These are phyloP conservation scores for Saxicola maurus DNA, from an alignment of 2,797 vertebrate genomes.

Conservation along the genomic window DNA sequence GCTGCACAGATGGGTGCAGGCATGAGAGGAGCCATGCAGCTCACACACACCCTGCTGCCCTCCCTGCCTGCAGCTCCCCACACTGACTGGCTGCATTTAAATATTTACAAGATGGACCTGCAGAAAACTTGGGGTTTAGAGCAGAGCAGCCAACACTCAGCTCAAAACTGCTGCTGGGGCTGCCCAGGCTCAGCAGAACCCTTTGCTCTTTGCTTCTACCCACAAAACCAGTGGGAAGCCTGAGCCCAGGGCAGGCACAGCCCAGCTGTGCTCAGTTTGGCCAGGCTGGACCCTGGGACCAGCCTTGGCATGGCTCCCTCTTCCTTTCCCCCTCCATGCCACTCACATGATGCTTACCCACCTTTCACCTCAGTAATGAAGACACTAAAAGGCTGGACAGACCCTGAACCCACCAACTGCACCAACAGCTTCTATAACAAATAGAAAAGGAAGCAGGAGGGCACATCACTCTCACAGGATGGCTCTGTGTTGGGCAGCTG, in stretches of 20 bases:
- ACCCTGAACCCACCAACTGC: not conserved
- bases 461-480: not conserved
- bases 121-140: not conserved
- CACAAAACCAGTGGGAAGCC: not conserved
- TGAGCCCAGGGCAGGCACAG: not conserved
- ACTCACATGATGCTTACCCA: not conserved
- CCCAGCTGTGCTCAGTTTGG: not conserved
- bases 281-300: not conserved
- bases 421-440: not conserved
- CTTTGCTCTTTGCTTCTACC: not conserved
- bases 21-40: not conserved
- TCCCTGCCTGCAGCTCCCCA: not conserved
- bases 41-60: not conserved
- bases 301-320: not conserved
- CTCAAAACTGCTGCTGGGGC: not conserved
- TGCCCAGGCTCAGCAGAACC: not conserved
- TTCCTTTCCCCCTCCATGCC: not conserved
- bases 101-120: not conserved
- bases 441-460: not conserved
- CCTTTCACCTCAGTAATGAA: constrained; percentile 27
- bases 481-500: not conserved
- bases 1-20: not conserved
- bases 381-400: not conserved
- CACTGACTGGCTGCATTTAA: not conserved
- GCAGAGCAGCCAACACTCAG: not conserved